A percentile compares a stretch with the other conserved stretches of the same genome.
These are phyloP conservation scores for Clytia hemisphaerica DNA, from an alignment of 30 jellyfish, hydroid and myxozoan genomes.

Conservation along the genomic window DNA sequence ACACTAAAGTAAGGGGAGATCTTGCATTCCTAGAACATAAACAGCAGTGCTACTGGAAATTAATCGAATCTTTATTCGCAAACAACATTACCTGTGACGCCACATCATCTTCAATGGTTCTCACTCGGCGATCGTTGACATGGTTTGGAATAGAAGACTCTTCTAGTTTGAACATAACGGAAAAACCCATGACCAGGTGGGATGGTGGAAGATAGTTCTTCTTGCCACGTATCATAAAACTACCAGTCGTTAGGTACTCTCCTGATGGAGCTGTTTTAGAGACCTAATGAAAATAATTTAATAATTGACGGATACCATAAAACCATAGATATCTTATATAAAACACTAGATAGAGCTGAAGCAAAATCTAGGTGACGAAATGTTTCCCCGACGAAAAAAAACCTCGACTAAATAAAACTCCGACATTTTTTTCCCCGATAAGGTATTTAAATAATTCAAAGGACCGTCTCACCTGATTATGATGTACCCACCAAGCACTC, in stretches of 20 bases:
- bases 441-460: not conserved
- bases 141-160: conserved; percentile 66
- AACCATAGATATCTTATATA: too few relatives aligned
- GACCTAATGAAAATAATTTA: conserved; percentile 40
- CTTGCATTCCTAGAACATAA: too few relatives aligned
- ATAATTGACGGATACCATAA: not conserved
- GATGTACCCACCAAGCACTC: conserved; percentile 99
- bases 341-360: too few relatives aligned
- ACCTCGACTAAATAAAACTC: too few relatives aligned
- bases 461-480: conserved; percentile 63
- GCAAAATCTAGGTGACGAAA: too few relatives aligned
- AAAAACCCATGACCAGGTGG: conserved; percentile 85
- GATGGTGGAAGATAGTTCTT: conserved; percentile 92
- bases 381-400: too few relatives aligned
- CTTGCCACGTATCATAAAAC: conserved; percentile 97
- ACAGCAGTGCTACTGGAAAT: too few relatives aligned
- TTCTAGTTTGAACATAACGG: conserved; percentile 81
- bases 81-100: not conserved
- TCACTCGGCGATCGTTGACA: conserved; percentile 63
- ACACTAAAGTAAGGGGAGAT: too few relatives aligned
- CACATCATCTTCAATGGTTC: conserved; percentile 12
- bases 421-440: too few relatives aligned
- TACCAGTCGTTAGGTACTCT: conserved; percentile 93
- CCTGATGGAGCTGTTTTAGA: conserved; percentile 99
- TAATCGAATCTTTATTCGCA: too few relatives aligned